phyloP scores from a whole-genome alignment of 2,888 invertebrate species.

The Erebia epiphron region DNA sequence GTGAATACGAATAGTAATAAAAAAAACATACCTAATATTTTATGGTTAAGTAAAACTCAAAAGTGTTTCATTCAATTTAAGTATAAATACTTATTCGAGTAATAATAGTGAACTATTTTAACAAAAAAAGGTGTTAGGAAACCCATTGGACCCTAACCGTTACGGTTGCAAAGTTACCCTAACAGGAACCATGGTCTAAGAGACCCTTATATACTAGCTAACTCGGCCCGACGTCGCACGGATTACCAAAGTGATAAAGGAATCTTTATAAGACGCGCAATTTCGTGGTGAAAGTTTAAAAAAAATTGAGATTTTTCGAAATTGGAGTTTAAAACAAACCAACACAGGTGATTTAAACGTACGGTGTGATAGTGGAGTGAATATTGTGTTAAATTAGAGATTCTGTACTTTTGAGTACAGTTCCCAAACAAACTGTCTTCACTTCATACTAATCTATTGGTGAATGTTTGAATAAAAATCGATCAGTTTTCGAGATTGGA shows the following conservation, averaged over 20 bases:
- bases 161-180: conserved; percentile 57
- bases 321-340: not conserved
- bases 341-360: not conserved
- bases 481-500: not conserved
- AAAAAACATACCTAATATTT: too few relatives aligned
- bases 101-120: not conserved
- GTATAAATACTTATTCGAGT: too few relatives aligned
- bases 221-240: too few relatives aligned
- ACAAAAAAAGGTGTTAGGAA: conserved; percentile 32
- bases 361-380: not conserved
- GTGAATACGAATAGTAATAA: too few relatives aligned
- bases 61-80: too few relatives aligned
- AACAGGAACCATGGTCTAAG: conserved; percentile 57
- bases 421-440: too few relatives aligned
- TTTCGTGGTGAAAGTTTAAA: not conserved
- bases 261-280: not conserved
- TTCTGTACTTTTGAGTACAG: too few relatives aligned
- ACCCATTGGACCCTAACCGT: conserved; percentile 51
- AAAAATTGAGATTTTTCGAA: not conserved
- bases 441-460: too few relatives aligned
- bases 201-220: conserved; percentile 14
- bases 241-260: too few relatives aligned
- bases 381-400: not conserved
- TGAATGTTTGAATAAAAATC: not conserved
- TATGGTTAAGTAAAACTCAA: too few relatives aligned